phyloP scores from a whole-genome alignment of 2,797 vertebrate genomes.

The Premnoplex brunnescens region DNA sequence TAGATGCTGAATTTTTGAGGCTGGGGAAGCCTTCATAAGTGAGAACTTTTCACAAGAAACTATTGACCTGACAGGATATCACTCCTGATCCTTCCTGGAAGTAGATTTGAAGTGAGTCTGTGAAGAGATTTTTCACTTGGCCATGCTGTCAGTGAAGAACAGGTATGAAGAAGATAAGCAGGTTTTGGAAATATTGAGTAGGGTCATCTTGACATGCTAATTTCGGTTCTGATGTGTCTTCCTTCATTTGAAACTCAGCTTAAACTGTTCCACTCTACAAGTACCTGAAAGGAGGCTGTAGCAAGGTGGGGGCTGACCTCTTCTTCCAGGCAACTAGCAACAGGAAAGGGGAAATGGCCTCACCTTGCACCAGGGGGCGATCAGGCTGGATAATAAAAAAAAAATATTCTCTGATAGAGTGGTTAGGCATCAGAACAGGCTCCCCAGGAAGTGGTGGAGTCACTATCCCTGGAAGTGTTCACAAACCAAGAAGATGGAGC shows the following conservation, averaged over 20 bases:
- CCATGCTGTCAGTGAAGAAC: background rate
- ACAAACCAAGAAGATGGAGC: accelerated
- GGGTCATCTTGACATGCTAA: background rate
- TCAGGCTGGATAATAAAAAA: background rate
- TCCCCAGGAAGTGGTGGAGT: background rate
- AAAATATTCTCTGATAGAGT: background rate
- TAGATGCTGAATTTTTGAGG: background rate
- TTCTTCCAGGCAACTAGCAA: background rate
- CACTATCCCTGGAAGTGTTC: background rate
- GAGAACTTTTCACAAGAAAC: background rate
- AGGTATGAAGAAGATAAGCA: background rate
- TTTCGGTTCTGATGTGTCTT: background rate
- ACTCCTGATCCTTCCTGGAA: background rate
- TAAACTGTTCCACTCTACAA: background rate
- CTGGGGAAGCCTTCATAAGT: background rate
- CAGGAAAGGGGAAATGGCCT: background rate
- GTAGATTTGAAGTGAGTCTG: background rate
- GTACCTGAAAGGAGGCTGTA: background rate
- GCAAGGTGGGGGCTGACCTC: background rate
- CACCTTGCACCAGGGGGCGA: background rate
- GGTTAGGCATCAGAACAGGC: background rate
- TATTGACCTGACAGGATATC: background rate
- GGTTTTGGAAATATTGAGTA: background rate
- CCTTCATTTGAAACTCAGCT: background rate
- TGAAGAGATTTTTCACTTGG: background rate